Percentiles rank a stretch among this genome's conserved stretches.
These are phyloP conservation scores for Cossypha caffra DNA, from an alignment of 2,797 vertebrate genomes.

Conservation along the genomic window DNA sequence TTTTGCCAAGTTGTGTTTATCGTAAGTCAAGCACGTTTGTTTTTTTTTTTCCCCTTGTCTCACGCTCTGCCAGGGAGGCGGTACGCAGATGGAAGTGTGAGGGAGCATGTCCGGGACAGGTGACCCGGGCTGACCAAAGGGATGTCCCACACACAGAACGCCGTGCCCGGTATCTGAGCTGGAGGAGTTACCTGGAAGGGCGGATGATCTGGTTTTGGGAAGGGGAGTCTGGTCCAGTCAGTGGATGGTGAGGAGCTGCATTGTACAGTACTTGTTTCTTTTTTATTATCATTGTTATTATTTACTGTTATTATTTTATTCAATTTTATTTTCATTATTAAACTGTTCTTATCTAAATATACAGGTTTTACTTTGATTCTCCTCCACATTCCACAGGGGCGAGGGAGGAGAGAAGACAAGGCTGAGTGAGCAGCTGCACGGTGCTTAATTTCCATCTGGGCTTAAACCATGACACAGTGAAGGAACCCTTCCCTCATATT, in stretches of 20 bases:
- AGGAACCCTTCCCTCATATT: background rate
- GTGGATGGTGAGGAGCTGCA: too few species aligned
- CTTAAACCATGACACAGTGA: background rate
- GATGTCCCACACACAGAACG: background rate
- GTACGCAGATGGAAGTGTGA: background rate
- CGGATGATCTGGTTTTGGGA: background rate
- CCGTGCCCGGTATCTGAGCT: rapidly evolving
- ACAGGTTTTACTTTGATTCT: background rate
- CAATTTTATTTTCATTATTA: background rate
- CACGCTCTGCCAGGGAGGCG: background rate
- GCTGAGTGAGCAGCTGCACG: background rate
- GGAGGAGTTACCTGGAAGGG: background rate
- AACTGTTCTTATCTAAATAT: background rate
- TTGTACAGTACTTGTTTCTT: background rate
- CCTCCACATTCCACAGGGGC: background rate
- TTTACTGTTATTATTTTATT: background rate
- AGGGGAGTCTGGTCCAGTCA: too few species aligned
- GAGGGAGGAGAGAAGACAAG: background rate
- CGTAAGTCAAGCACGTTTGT: background rate
- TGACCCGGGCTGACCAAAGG: background rate
- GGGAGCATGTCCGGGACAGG: background rate
- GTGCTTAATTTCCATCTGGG: background rate
- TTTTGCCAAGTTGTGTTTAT: background rate
- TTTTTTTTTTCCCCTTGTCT: too few species aligned
- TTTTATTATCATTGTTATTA: background rate